Base-by-base conservation (phyloP, 2,113 vertebrate species). In the Melanocharis versteri region DNA sequence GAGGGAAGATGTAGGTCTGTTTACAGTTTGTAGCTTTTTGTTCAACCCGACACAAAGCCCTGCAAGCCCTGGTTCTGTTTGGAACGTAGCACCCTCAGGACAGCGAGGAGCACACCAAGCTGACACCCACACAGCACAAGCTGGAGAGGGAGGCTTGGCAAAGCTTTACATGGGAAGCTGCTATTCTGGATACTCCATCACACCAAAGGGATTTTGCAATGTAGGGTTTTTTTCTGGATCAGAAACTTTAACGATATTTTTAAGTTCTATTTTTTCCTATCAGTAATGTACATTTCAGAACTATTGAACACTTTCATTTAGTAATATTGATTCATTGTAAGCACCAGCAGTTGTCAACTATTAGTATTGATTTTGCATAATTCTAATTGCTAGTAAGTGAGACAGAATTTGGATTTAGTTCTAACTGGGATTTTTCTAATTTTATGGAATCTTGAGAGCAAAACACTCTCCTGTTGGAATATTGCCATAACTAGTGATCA, bases 131-230 rank as follows among this genome's bases (percentile, higher is more conserved):
- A 73, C 71, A 93, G 60, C 61, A 39, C 70, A 68, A 58, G 60
- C 71, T 83, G 92, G 64, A 73, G 90, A 93, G 82, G 11, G 9
- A 77, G 56, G 85, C 71, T 90, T 86, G 78, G 94, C 39, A 88
- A 44, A 78, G 82, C 71, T 95, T 91, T 62, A 16, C 70, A 95
- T 93, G 65, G 76, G 87, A 90, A 85, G 73, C 70, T 95, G 89
- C 87, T 62, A 20, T 93, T 95, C 83, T 92, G 95, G 94, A 89
- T 72, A 48, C 54, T 83, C 53, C 82, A 69, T 35, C 71, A 57
- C 75, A 72, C 73, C 90, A 35, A 83, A 91, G 61, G 3, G 37
- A 79, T 84, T 89, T 73, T 85, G 42, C 82, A 62, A 6, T 40
- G 68, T 91, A 88, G 57, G 62, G n/a, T 9, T 82, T 84, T 84